Base-by-base conservation (phyloP, 2,888 invertebrate species). In the Hemistola chrysoprasaria region DNA sequence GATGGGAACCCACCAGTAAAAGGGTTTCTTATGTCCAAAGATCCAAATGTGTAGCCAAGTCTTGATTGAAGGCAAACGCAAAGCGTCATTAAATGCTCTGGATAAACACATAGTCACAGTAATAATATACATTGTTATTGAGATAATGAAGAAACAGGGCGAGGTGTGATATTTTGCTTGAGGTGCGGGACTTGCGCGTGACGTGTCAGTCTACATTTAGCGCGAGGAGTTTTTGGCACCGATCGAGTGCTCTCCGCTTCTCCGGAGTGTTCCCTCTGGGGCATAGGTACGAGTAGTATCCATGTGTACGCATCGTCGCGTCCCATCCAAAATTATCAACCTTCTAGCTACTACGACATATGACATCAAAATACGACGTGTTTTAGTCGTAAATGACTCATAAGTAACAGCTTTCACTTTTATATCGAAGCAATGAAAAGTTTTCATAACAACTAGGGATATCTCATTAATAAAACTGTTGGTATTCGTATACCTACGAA, bases 151-250 rank as follows among this genome's bases (percentile, higher is more conserved):
- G 49, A 53, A 47, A 48, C 38, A 45, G 44, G 48, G 51, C 53
- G 56, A 50, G 31, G 42, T 52, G 63, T 64, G 71, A 70, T 76
- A 74, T 65, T 65, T 57, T 46, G 63, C 34, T 25, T 40, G 47
- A 50, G 44, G n/a, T 25, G 47, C 46, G 63, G 22, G 43, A 31
- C 16, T 44, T 11, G 16, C 11, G 8, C 58, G 67, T 81, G 84
- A 80, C 80, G 81, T 73, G 77, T 65, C 74, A 44, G 46, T 66
- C 79, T 77, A 59, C 62, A 71, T 83, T 85, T 85, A 83, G 84
- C 72, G 49, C 70, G 65, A 61, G 60, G 72, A 70, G 73, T 70
- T 78, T 71, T 80, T 86, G 78, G 78, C 79, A 76, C 59, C 58
- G 61, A 65, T 64, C 70, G 71, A 71, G 69, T 70, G 66, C 76